phyloP scores from a whole-genome alignment of 2,888 invertebrate genomes.

The Pollenia griseotomentosa region DNA sequence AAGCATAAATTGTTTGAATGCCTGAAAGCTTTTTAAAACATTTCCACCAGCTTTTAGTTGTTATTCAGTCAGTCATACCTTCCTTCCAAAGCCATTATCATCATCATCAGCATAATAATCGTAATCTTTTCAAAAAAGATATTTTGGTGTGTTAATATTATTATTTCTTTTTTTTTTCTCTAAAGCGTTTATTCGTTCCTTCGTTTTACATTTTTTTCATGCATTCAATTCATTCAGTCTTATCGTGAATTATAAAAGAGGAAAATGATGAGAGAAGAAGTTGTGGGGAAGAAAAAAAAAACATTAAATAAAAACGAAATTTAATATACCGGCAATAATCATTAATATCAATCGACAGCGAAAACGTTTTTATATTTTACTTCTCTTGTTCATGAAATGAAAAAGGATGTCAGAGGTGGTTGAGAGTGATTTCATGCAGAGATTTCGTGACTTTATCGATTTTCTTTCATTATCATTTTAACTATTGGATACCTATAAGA shows the following conservation, averaged over 20 bases:
- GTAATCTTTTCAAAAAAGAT: conserved; percentile 52
- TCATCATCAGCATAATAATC: conserved; percentile 49
- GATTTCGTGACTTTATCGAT: background rate
- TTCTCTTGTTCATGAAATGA: conserved; percentile 29
- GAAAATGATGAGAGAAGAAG: conserved; percentile 31
- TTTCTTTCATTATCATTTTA: too few relatives aligned
- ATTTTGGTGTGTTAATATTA: conserved; percentile 63
- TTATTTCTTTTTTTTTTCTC: conserved; percentile 49
- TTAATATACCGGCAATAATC: conserved; percentile 79
- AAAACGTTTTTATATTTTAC: conserved; percentile 44
- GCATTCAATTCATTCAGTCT: conserved; percentile 60
- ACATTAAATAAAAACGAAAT: conserved; percentile 74
- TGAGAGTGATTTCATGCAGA: conserved; percentile 8
- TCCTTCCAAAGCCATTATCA: conserved; percentile 15
- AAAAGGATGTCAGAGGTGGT: conserved; percentile 18
- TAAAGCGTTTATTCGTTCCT: conserved; percentile 25
- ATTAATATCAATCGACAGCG: conserved; percentile 80
- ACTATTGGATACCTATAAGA: too few relatives aligned
- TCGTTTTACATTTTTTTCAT: conserved; percentile 42
- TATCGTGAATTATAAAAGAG: conserved; percentile 73
- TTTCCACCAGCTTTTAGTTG: conserved; percentile 36
- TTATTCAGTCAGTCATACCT: background rate
- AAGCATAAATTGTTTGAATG: conserved; percentile 46
- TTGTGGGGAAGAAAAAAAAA: conserved; percentile 65
- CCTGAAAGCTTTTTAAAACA: conserved; percentile 52